These are phyloP conservation scores for Hydroisotoma schaefferi DNA, from an alignment of 2,888 invertebrate genomes.

Conservation along the genomic window DNA sequence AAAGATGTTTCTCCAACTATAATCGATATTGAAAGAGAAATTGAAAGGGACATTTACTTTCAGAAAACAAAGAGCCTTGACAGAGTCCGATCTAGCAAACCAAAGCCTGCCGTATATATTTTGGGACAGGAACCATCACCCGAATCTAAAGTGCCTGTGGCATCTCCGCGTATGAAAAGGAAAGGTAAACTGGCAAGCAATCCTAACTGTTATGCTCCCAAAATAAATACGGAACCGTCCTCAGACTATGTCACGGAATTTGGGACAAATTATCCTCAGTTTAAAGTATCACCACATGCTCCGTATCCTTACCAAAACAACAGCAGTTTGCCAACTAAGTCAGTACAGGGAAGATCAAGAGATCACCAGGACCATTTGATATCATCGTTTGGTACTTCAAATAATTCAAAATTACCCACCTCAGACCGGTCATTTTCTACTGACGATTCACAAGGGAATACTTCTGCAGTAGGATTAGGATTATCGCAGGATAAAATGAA, in stretches of 20 bases:
- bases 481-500: no score
- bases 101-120: neutral
- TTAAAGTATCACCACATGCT: conserved; percentile 14
- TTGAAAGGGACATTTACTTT: conserved; percentile 38
- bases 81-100: conserved; percentile 18
- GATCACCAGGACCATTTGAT: neutral
- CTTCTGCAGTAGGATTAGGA: no score
- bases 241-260: conserved; percentile 22
- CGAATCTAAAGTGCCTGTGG: conserved; percentile 21
- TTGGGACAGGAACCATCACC: neutral
- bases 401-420: no score
- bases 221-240: conserved; percentile 41
- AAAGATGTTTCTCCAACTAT: conserved; percentile 15
- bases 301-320: conserved; percentile 6
- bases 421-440: no score
- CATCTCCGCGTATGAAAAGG: conserved; percentile 42
- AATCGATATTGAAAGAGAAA: conserved; percentile 38
- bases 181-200: conserved; percentile 28
- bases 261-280: conserved; percentile 36
- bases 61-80: conserved; percentile 42
- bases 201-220: conserved; percentile 25
- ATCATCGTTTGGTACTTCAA: neutral
- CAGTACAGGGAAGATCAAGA: conserved; percentile 14
- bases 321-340: conserved; percentile 28
- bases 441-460: no score